These are phyloP conservation scores for Lacerta agilis DNA, from an alignment of 2,797 vertebrate species.

Conservation along the genomic window DNA sequence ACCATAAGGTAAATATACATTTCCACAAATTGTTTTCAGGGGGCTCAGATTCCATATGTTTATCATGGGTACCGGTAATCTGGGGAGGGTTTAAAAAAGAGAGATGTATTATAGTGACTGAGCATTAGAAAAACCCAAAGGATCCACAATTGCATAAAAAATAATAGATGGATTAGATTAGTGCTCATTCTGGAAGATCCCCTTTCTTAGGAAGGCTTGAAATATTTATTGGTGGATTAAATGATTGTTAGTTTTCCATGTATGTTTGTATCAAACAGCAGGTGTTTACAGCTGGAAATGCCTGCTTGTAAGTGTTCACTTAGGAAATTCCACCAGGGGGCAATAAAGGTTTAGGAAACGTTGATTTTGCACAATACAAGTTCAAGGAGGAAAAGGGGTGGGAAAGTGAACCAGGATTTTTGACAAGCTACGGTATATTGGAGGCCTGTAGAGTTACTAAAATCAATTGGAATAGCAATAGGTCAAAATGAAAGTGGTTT, in stretches of 20 bases:
- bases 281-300: background rate
- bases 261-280: no score
- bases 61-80: background rate
- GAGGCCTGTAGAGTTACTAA: constrained; percentile 2
- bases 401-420: background rate
- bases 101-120: accelerated
- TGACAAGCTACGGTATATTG: background rate
- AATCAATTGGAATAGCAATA: constrained; percentile 26
- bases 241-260: background rate
- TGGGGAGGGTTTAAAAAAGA: background rate
- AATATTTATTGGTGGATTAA: background rate
- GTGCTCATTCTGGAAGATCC: accelerated
- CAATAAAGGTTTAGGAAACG: constrained; percentile 47
- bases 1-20: background rate
- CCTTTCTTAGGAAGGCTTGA: background rate
- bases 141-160: accelerated
- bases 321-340: constrained; percentile 63
- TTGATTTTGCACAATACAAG: background rate
- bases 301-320: background rate
- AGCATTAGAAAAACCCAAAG: background rate
- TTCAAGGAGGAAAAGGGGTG: background rate
- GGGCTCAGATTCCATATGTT: background rate
- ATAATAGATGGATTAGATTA: background rate
- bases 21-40: background rate
- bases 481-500: background rate